Evolutionary conservation across 2,888 invertebrate species (phyloP), one percentile per base, ranked within the genome.

Genomic region (Andricus quercusramuli): DNA sequence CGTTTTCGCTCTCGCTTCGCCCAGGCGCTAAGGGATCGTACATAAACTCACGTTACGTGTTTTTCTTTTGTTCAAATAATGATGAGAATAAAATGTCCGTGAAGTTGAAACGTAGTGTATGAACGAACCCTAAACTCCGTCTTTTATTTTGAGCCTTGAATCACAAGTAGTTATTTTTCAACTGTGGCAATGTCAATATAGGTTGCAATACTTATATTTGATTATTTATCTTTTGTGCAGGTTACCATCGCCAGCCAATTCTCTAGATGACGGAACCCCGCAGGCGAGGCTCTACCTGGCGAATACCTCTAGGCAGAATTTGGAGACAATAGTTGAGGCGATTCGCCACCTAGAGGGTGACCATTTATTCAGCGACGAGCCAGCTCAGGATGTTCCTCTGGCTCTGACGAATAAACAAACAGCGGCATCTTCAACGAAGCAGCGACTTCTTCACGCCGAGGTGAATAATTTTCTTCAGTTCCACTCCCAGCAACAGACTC

Each of bases 321-420:
- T 99, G 88, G 99, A 99, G 93, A 99, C 99, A 20, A 99, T 99
- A 86, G 98, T 99, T 62, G 99, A 99, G 93, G 99, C 99, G 79
- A 99, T 99, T 90, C 96, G 99, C 62, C 99, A 99, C 92, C 94
- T 99, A 86, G 99, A 99, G 93, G 99, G 99, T 64, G 99, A 98
- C 92, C 98, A 98, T 93, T 94, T 98, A 91, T 98, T 98, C 93
- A 95, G 96, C 85, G 98, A 98, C 89, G 96, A 95, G 88, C 94
- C 95, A 62, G 89, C 86, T 90, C 93, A 92, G 82, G 90, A 92
- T 78, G 90, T 91, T 83, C 90, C 92, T 15, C 83, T 93, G 9
- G 92, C 93, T 37, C 83, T 92, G 67, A 92, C 92, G 78, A 93
- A 92, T 85, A 92, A 93, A 83, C 90, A 89, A 37, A 51, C 56